Base-by-base conservation (phyloP, 2,113 vertebrate species). In the Cettia cetti region DNA sequence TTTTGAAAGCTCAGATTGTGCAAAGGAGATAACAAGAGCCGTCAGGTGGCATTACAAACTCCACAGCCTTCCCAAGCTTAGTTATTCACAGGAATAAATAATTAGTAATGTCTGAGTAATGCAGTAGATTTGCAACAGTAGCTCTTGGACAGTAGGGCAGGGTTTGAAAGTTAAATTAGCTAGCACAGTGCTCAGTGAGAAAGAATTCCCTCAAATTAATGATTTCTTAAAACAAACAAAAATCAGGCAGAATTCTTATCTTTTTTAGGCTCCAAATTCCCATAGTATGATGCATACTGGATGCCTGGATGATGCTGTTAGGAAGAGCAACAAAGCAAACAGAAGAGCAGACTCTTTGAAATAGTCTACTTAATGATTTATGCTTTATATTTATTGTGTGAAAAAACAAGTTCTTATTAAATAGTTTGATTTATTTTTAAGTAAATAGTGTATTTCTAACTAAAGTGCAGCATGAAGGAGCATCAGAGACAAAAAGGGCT, bases 211-310 rank as follows among this genome's bases (percentile, higher is more conserved):
- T 15, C 37, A 11, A 61, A 68, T 24, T 21, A 47, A 35, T 14
- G 6, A n/a, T 84, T 65, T 21, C 16, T 75, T 81, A 56, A 77
- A 75, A 11, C 15, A 57, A 82, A 7, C 13, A 39, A n/a, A 45
- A 45, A 3, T 31, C 18, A 5, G 18, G 15, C 24, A 71, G 35
- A 3, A 17, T 53, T 39, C 11, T 22, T 42, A 2, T 12, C n/a
- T 50, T 52, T 80, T 33, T 72, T 30, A 68, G 33, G 10, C 33
- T 72, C 5, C 33, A 15, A 23, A 69, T 69, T 77, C n/a, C 40
- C 11, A 11, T 6, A 5, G 11, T 23, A 3, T 21, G 35, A 15
- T 26, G 50, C 2, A 3, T 13, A 2, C 9, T 10, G 12, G 30
- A 28, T 83, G 45, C 57, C 33, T 65, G 37, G 40, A 35, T 56